These are phyloP conservation scores for Drosophila subpulchrella DNA, from an alignment of 1,140 invertebrate genomes.

Conservation along the genomic window DNA sequence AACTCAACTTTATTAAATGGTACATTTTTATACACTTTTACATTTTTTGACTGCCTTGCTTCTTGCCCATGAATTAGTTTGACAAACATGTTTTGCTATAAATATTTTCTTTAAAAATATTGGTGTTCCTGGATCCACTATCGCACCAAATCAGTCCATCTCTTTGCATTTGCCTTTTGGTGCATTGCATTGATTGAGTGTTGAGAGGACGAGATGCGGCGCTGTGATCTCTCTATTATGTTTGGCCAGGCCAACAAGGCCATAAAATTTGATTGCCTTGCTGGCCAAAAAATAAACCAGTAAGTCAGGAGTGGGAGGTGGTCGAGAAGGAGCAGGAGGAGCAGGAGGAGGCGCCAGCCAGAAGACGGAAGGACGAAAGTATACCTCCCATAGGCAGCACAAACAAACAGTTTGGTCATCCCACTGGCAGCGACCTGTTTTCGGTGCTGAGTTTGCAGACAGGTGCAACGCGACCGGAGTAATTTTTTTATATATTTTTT, in stretches of 20 bases:
- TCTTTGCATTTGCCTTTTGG: conserved; percentile 28
- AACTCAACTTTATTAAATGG: too few species aligned
- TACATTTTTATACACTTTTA: too few species aligned
- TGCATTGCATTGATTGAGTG: conserved; percentile 71
- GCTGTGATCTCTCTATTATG: conserved; percentile 64
- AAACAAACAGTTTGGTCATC: conserved; percentile 19
- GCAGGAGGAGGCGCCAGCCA: neutral
- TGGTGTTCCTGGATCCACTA: too few species aligned
- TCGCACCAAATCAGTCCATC: conserved; percentile 15
- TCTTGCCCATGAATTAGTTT: too few species aligned
- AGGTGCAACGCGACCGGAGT: conserved; percentile 31
- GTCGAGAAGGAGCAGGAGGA: neutral
- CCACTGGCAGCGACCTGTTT: conserved; percentile 8
- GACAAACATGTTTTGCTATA: too few species aligned
- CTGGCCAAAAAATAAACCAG: conserved; percentile 44
- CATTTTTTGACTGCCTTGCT: too few species aligned
- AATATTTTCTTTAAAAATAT: too few species aligned
- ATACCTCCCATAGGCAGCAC: neutral
- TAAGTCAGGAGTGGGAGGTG: neutral
- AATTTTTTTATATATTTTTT: conserved; percentile 19
- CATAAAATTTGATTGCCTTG: conserved; percentile 76
- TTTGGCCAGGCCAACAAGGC: conserved; percentile 65
- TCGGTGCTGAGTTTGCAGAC: conserved; percentile 16
- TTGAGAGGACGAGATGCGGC: conserved; percentile 63
- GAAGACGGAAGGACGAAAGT: neutral